phyloP scores from a whole-genome alignment of 53 echinoderm and acorn worm genomes.

The Antedon mediterranea region DNA sequence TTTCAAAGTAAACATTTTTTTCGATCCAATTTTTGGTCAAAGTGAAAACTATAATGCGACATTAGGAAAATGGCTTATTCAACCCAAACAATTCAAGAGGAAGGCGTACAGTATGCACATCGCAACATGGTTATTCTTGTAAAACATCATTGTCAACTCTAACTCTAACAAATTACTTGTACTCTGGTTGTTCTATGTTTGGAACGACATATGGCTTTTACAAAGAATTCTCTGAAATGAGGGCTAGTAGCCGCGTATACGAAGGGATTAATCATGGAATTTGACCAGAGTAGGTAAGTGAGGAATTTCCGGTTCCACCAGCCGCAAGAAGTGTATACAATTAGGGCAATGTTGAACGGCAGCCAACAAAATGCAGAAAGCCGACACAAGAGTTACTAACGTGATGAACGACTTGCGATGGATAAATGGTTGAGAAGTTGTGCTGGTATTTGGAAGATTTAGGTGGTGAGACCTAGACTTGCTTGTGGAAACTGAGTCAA shows the following conservation, averaged over 20 bases:
- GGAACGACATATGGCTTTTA: too few relatives aligned
- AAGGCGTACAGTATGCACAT: too few relatives aligned
- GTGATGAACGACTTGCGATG: neutral
- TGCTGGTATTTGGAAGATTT: neutral
- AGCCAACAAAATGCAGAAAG: neutral
- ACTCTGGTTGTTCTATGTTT: too few relatives aligned
- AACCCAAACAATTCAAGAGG: too few relatives aligned
- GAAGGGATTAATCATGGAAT: neutral
- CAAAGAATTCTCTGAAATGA: neutral
- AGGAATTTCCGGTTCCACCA: neutral
- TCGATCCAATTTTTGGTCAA: too few relatives aligned
- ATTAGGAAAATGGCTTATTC: too few relatives aligned
- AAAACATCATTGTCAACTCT: too few relatives aligned
- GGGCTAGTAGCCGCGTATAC: neutral
- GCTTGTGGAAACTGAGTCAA: neutral
- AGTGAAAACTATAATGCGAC: too few relatives aligned
- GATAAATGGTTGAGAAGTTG: neutral
- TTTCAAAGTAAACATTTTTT: too few relatives aligned
- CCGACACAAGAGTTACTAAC: neutral
- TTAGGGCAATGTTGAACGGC: neutral
- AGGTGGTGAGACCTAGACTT: neutral
- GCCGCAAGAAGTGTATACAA: neutral
- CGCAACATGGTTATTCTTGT: too few relatives aligned
- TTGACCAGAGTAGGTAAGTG: neutral
- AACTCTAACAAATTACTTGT: too few relatives aligned